phyloP scores from a whole-genome alignment of 2,797 vertebrate genomes.

The Setipinna tenuifilis region DNA sequence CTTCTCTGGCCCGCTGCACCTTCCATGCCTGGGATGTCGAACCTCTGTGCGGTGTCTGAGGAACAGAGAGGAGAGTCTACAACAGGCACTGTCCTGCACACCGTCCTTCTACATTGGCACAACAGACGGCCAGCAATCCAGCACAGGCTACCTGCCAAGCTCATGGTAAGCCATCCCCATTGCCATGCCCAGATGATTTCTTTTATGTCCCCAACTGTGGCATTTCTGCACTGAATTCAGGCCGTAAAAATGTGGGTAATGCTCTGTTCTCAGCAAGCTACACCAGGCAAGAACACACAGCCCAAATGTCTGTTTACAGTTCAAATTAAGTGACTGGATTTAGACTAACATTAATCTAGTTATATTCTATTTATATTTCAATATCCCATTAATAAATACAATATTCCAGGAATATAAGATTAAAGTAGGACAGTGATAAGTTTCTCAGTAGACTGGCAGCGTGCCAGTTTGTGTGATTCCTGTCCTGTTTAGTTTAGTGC shows the following conservation, averaged over 20 bases:
- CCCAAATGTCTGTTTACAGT: not conserved
- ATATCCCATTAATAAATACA: no score
- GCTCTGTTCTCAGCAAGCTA: no score
- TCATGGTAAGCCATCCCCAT: constrained; percentile 4
- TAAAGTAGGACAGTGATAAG: no score
- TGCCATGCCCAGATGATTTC: not conserved
- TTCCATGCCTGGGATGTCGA: constrained; percentile 74
- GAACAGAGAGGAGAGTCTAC: constrained; percentile 45
- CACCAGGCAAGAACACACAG: not conserved
- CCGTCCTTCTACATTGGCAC: constrained; percentile 69
- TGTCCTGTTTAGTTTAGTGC: not conserved
- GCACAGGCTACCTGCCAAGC: constrained; percentile 53
- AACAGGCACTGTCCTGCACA: constrained; percentile 28
- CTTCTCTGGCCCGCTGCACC: constrained; percentile 77
- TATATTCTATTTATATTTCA: no score
- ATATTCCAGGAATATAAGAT: no score
- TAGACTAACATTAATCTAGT: no score
- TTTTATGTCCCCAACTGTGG: not conserved
- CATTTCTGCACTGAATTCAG: not conserved
- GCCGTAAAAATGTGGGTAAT: no score
- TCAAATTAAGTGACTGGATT: not conserved
- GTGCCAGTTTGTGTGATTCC: not conserved
- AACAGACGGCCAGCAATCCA: constrained; percentile 66
- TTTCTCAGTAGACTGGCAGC: no score
- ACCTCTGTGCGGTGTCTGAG: constrained; percentile 49